Percentiles rank a stretch among this genome's conserved stretches.
Evolutionary conservation across 2,113 vertebrate genomes (phyloP).

Genomic region (Paradoxurus hermaphroditus): DNA sequence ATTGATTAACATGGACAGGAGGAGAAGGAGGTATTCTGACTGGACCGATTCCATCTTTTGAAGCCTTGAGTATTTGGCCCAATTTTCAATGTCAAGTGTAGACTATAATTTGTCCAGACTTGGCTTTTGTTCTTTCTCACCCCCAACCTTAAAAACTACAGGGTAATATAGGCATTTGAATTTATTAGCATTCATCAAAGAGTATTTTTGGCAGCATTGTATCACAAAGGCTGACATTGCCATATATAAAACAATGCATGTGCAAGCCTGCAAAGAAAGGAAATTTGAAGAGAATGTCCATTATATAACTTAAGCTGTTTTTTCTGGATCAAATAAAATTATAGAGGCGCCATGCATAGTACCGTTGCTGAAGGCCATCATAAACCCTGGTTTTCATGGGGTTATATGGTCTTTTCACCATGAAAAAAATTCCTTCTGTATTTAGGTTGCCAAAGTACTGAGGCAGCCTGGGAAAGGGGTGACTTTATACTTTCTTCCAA

Average conservation of each 20-base stretch:
- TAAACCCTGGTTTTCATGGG: slow-evolving; percentile 78
- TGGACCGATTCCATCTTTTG: slow-evolving; percentile 64
- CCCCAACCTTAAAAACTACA: slow-evolving; percentile 48
- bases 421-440: slow-evolving; percentile 55
- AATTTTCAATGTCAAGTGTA: slow-evolving; percentile 65
- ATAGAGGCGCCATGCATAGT: slow-evolving; percentile 70
- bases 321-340: slow-evolving; percentile 79
- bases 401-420: slow-evolving; percentile 65
- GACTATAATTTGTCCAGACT: slow-evolving; percentile 60
- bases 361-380: slow-evolving; percentile 79
- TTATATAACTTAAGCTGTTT: slow-evolving; percentile 72
- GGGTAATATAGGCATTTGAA: slow-evolving; percentile 68
- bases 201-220: slow-evolving; percentile 77
- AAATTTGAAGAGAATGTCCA: slow-evolving; percentile 77
- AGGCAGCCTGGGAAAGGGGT: not conserved
- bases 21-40: slow-evolving; percentile 42
- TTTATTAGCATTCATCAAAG: slow-evolving; percentile 81
- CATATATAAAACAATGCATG: slow-evolving; percentile 69
- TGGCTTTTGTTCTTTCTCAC: slow-evolving; percentile 69
- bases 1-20: slow-evolving; percentile 47
- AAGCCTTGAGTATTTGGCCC: slow-evolving; percentile 48
- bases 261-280: slow-evolving; percentile 64
- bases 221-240: slow-evolving; percentile 71
- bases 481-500: not conserved
- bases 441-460: slow-evolving; percentile 60